Evolutionary conservation across 2,888 invertebrate genomes (phyloP), one percentile per base, ranked within the genome.

Genomic region (Drosophila quinaria): DNA sequence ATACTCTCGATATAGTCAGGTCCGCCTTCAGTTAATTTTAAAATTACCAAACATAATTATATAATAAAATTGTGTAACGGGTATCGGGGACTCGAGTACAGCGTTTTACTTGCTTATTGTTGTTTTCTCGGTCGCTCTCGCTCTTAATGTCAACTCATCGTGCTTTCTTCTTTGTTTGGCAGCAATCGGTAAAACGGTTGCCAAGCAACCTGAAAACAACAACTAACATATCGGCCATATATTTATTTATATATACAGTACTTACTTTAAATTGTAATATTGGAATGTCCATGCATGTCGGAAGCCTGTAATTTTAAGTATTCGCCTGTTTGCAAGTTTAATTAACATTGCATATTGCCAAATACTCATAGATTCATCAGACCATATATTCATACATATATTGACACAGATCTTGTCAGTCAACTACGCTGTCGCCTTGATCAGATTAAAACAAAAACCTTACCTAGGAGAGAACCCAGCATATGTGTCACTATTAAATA

Each of bases 141-240:
- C 39, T 44, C 35, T 64, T 64, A 46, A 13, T 65, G 78, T 39
- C 47, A 72, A 65, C 52, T 73, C 66, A 72, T 72, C 44, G 60
- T 49, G 29, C n/a, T 70, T 56, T 52, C 19, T 33, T 15, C 25
- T 77, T 55, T 46, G 52, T 52, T 62, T 41, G 31, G 29, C 44
- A 47, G 51, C 54, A 41, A 19, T 47, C 39, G 41, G 41, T 35
- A 42, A 56, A 55, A 15, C 35, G 37, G 44, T 56, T 60, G 49
- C 51, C 17, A 22, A 58, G 58, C 37, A 67, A 67, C 54, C 31
- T 25, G 3, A 25, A 44, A 47, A 37, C 9, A 37, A 29, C 25
- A 13, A 15, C 17, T 49, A 37, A 50, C 60, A 22, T 41, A 65
- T 56, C 33, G n/a, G 22, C 11, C 17, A 8, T n/a, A 42, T n/a